These are phyloP conservation scores for Drosophila cracens DNA, from an alignment of 2,888 invertebrate species.

Conservation along the genomic window DNA sequence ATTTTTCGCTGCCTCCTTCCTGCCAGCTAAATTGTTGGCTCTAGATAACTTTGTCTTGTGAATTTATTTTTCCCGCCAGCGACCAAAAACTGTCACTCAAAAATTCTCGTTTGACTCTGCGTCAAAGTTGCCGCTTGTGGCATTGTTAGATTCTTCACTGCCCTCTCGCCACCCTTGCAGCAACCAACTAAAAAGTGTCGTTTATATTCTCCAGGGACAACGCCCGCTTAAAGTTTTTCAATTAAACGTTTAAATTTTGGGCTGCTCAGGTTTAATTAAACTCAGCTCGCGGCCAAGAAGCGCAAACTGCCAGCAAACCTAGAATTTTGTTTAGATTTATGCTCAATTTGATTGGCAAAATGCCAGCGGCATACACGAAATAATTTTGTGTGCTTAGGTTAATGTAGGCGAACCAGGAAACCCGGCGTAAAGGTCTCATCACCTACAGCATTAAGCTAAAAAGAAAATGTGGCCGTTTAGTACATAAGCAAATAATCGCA, in stretches of 20 bases:
- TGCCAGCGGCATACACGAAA: conserved; percentile 59
- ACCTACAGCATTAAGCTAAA: conserved; percentile 16
- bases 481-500: conserved; percentile 22
- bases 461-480: conserved; percentile 17
- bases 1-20: conserved; percentile 40
- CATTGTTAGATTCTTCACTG: conserved; percentile 40
- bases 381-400: conserved; percentile 56
- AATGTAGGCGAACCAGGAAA: conserved; percentile 38
- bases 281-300: conserved; percentile 30
- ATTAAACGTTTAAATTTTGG: conserved; percentile 71
- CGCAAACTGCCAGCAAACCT: conserved; percentile 34
- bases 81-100: conserved; percentile 60
- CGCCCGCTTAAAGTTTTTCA: conserved; percentile 72
- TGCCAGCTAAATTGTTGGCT: conserved; percentile 40
- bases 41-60: conserved; percentile 42
- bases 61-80: conserved; percentile 39
- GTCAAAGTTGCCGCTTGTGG: conserved; percentile 62
- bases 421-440: conserved; percentile 22
- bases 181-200: conserved; percentile 52
- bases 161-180: neutral
- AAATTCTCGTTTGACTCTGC: conserved; percentile 66
- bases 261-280: conserved; percentile 68
- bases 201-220: conserved; percentile 55
- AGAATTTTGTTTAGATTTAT: conserved; percentile 71
- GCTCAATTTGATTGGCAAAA: conserved; percentile 74